Conservation (phyloP, 2,888 invertebrate species). For the Himalopsyche kuldschensis region DNA sequence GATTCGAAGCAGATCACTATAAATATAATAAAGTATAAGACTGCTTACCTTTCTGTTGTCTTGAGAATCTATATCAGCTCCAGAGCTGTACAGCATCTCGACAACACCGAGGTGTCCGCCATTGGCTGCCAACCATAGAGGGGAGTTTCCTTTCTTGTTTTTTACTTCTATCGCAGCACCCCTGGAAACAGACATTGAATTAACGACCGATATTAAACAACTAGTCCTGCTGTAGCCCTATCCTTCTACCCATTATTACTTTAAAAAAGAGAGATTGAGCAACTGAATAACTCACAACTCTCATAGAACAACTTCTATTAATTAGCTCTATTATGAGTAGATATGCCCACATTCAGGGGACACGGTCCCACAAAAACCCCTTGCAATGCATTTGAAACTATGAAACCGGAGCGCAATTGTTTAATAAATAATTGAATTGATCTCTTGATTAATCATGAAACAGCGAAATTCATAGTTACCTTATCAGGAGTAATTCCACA, state of each 20-base stretch:
- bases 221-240: too few relatives aligned
- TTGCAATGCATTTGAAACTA: neutral
- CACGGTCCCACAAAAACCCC: too few relatives aligned
- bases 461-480: slow-evolving; percentile 45
- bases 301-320: too few relatives aligned
- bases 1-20: neutral
- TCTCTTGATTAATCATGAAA: neutral
- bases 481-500: slow-evolving; percentile 77
- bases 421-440: neutral
- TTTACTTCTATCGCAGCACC: slow-evolving; percentile 95
- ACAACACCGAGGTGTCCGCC: slow-evolving; percentile 98
- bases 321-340: too few relatives aligned
- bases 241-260: too few relatives aligned
- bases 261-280: neutral
- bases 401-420: neutral
- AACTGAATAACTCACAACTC: too few relatives aligned
- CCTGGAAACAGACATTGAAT: slow-evolving; percentile 46
- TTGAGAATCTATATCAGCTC: slow-evolving; percentile 96
- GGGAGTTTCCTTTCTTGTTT: slow-evolving; percentile 99
- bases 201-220: too few relatives aligned
- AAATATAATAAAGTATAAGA: neutral
- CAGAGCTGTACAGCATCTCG: slow-evolving; percentile 84
- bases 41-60: slow-evolving; percentile 84
- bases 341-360: too few relatives aligned
- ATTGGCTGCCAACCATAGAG: slow-evolving; percentile 96